These are phyloP conservation scores for Gasteruption jaculator DNA, from an alignment of 2,888 invertebrate species.

Conservation along the genomic window DNA sequence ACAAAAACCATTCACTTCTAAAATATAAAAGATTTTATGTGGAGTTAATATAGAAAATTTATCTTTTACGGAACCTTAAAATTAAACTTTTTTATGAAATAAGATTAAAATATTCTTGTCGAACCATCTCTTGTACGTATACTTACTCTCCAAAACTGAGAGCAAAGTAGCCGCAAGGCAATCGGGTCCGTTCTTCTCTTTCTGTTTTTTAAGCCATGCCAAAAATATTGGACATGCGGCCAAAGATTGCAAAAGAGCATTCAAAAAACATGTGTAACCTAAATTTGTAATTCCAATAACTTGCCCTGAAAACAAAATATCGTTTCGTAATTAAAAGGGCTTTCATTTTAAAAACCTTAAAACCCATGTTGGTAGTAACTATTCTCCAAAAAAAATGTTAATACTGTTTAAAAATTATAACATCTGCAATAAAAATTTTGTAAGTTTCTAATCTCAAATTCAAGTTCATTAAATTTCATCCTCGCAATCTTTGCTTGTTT, in stretches of 20 bases:
- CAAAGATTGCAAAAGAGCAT: slow-evolving; percentile 84
- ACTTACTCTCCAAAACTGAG: slow-evolving; percentile 69
- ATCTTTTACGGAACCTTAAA: not conserved
- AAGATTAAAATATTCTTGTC: no score
- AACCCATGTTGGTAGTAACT: no score
- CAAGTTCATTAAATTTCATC: no score
- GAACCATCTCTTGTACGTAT: slow-evolving; percentile 3
- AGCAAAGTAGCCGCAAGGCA: slow-evolving; percentile 71
- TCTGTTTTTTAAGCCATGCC: slow-evolving; percentile 70
- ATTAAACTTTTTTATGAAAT: not conserved
- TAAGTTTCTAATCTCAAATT: no score
- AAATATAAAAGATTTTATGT: no score
- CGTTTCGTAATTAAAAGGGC: not conserved
- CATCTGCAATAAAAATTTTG: no score
- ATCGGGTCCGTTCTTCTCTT: slow-evolving; percentile 62
- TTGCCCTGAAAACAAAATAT: slow-evolving; percentile 57
- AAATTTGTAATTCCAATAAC: slow-evolving; percentile 85
- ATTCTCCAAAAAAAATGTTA: no score
- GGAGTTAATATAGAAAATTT: not conserved
- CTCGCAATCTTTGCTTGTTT: no score
- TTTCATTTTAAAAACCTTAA: no score
- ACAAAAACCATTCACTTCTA: slow-evolving; percentile 44
- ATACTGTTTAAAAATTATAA: no score
- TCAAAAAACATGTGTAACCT: slow-evolving; percentile 90
- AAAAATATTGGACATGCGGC: slow-evolving; percentile 83